Base-by-base conservation (phyloP, 2,113 vertebrate species). In the Labeo rohita region DNA sequence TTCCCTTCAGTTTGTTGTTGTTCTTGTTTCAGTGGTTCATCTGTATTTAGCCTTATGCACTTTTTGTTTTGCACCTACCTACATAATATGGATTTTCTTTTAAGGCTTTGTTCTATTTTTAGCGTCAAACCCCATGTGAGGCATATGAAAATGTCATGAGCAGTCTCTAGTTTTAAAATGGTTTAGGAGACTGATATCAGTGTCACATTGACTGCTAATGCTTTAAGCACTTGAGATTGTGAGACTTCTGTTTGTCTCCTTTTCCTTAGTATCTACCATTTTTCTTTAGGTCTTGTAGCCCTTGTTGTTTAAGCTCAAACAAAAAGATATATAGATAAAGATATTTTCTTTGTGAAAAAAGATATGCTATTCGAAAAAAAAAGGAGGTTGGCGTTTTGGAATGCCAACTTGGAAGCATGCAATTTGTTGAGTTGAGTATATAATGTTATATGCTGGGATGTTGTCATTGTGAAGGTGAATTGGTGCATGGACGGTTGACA, bases 401-500 rank as follows among this genome's bases (percentile, higher is more conserved):
- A 93, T 84, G 80, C 91, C 88, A 92, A 91, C 86, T 89, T 73
- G 89, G 91, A 93, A 92, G 94, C 94, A 95, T 95, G 94, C 90
- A 39, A 91, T 93, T 28, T 28, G 28, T 28, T 28, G 91, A 94
- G 91, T 87, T 92, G 50, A 93, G 90, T 92, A 92, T 92, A 90
- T 80, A 87, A 87, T 90, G 90, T 93, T 54, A 86, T 93, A 90
- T 94, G 88, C 87, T 91, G 92, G 92, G 90, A 89, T 92, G 80
- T 59, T 91, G 90, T 94, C 92, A 93, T 89, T 93, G 89, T 90
- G 89, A 91, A 83, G 89, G 87, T 94, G 87, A 75, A 92, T 87
- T 93, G 90, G 88, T 92, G 93, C 93, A 95, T 95, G 93, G 91
- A 89, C 85, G 50, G 88, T 65, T 80, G 52, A 76, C 54, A 85